phyloP scores from a whole-genome alignment of 2,797 vertebrate species.

The Sebastes flavidus region DNA sequence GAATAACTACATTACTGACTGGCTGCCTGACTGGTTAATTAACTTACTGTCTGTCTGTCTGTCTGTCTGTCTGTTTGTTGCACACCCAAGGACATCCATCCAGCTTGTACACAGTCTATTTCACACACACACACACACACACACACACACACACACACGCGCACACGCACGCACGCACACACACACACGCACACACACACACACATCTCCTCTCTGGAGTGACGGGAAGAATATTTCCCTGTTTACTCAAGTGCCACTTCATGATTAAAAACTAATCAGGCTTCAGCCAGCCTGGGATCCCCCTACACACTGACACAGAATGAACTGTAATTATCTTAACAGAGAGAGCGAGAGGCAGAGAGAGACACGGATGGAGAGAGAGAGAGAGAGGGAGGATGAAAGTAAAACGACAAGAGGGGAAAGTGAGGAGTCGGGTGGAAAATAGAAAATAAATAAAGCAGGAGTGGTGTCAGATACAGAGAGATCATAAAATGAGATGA shows the following conservation, averaged over 20 bases:
- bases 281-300: conserved; percentile 70
- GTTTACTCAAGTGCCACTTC: conserved; percentile 78
- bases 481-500: background rate
- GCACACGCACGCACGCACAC: rapidly evolving
- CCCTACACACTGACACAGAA: conserved; percentile 59
- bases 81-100: conserved; percentile 68
- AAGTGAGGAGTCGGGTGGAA: background rate
- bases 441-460: conserved; percentile 5
- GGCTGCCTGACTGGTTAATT: conserved; percentile 65
- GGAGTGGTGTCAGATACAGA: background rate
- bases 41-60: conserved; percentile 68
- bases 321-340: conserved; percentile 68
- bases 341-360: conserved; percentile 24
- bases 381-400: background rate
- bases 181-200: background rate
- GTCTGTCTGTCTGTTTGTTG: conserved; percentile 63
- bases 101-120: conserved; percentile 50
- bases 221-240: conserved; percentile 71
- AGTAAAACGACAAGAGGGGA: conserved; percentile 1
- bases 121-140: background rate
- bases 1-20: conserved; percentile 60
- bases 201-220: conserved; percentile 53
- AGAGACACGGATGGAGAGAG: conserved; percentile 5
- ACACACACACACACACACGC: background rate
- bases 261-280: conserved; percentile 79